Base-by-base conservation (phyloP, 2,797 vertebrate species). In the Eidolon dupreanum region DNA sequence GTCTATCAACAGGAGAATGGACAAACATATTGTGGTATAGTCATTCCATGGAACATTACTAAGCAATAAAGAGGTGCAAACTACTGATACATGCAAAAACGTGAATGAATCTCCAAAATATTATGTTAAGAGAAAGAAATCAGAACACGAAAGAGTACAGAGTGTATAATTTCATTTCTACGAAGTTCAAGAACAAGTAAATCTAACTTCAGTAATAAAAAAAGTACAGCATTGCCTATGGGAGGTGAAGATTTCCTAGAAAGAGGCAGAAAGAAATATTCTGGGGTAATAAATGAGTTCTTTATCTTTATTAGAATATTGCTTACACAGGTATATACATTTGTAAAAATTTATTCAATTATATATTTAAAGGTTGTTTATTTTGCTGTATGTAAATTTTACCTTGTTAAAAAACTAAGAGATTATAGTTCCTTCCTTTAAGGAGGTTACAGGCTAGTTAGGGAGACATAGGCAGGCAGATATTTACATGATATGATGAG, bases 301-400 rank as follows among this genome's bases (percentile, higher is more conserved):
- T 75, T 90, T 68, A 68, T 87, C 38, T 83, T 94, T 36, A 85
- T 31, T 66, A 28, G 5, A 70, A 33, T 84, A 12, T 41, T 84
- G 19, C 63, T 61, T 43, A 73, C 6, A 43, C 22, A 43, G 6
- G 13, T 46, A 16, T 8, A 38, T 36, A 46, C 28, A 51, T 26
- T 94, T 92, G n/a, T 63, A 59, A 70, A 74, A 59, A 28, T 43
- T 61, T 31, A 31, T 31, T 53, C 4, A 68, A 81, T 38, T 70
- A 43, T 33, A 15, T 70, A 79, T 61, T 88, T 65, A 68, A 84
- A 84, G 38, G 7, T 24, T 51, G 5, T 20, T 1, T 38, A 55
- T 96, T 88, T 92, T 53, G 12, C 19, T 81, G 24, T 70, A n/a
- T 74, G n/a, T 49, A 96, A 81, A 57, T 85, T 87, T 74, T 84